Base-by-base conservation (phyloP, 2,888 invertebrate genomes). In the Monopis laevigella region DNA sequence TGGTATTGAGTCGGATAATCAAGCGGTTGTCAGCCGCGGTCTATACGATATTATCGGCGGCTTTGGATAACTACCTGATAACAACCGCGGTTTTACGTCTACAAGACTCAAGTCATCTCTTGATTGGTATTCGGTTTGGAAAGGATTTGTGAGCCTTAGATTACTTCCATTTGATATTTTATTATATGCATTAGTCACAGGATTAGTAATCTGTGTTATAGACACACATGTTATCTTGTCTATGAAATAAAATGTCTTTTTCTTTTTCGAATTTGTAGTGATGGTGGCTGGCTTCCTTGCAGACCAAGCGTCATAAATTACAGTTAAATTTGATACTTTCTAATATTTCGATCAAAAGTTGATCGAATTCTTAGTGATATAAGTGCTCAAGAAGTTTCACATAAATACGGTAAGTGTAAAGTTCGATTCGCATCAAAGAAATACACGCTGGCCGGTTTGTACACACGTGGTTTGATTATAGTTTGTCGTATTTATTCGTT, bases 241-340 rank as follows among this genome's bases (percentile, higher is more conserved):
- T 78, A 80, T 80, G 78, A 50, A n/a, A 52, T 51, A 69, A 65
- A 61, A 75, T 77, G 77, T 82, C 81, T 81, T 81, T 77, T 75
- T 82, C 81, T 81, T 81, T 82, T 78, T 75, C 80, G 73, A 66
- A 69, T 72, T 71, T 62, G 70, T 78, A 80, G 80, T 77, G 80
- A 78, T 75, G 81, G 80, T 80, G 78, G 81, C 78, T 77, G 78
- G 80, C 78, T 75, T 81, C 68, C 72, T 78, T 73, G 77, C 73
- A 64, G 69, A 69, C 71, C 63, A 73, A 74, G 74, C 75, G 59
- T 73, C 74, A 58, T 77, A 70, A 71, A 66, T 73, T 75, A 61
- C 65, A 60, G 52, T 52, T 61, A 59, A 72, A 65, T 75, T 67
- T 62, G 66, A 59, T 62, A 65, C 57, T 62, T 65, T 63, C 55